phyloP scores from a whole-genome alignment of 2,888 invertebrate genomes.

The Nephrotoma guestfalica region DNA sequence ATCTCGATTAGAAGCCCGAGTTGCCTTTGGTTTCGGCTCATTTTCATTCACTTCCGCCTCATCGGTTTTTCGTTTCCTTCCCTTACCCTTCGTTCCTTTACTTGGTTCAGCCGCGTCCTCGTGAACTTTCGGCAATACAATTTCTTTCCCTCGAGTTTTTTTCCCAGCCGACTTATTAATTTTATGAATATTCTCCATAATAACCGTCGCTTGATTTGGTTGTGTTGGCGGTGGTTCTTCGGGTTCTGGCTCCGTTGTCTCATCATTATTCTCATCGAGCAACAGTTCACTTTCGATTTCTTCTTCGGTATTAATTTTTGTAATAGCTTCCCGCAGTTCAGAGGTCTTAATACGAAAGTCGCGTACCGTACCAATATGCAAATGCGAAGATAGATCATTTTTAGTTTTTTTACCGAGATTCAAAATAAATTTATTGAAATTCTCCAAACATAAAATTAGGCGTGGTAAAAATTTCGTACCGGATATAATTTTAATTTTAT shows the following conservation, averaged over 20 bases:
- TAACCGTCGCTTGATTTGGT: not conserved
- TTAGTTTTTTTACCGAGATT: conserved; percentile 41
- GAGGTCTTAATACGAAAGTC: conserved; percentile 43
- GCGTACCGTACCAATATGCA: conserved; percentile 43
- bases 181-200: not conserved
- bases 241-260: not conserved
- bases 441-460: conserved; percentile 45
- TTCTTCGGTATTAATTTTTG: conserved; percentile 23
- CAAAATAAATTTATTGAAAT: conserved; percentile 42
- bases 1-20: not conserved
- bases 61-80: not conserved
- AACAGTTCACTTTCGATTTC: not conserved
- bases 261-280: not conserved
- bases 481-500: conserved; percentile 38
- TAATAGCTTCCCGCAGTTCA: conserved; percentile 37
- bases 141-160: not conserved
- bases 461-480: conserved; percentile 47
- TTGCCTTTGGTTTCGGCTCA: not conserved
- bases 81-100: not conserved
- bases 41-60: not conserved
- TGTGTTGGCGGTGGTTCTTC: not conserved
- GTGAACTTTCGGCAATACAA: not conserved
- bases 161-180: not conserved
- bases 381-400: conserved; percentile 35
- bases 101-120: not conserved